Evolutionary conservation across 2,888 invertebrate species (phyloP), one percentile per base, ranked within the genome.

Genomic region (Entomobrya proxima): DNA sequence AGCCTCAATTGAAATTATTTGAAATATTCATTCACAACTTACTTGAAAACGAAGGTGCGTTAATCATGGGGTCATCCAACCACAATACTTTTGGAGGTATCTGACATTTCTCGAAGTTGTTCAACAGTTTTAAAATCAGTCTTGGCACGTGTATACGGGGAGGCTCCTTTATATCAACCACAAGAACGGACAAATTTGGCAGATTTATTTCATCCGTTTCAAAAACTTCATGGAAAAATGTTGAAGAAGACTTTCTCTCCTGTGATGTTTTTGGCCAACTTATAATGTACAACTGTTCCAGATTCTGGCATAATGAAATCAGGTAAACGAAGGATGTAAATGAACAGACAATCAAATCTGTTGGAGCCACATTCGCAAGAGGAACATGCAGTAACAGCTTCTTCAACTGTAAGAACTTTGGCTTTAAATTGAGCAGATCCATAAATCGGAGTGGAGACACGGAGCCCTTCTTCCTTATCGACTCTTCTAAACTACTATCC

Each of bases 61-160:
- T 82, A 24, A 89, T 61, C 27, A 88, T 47, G 4, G 89, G 89
- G 75, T 89, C 88, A 61, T 89, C 89, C n/a, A 89, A 24, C 89
- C 89, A 89, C 0, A 89, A 67, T 18, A 86, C 80, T 21, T 80
- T 83, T 21, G 87, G 83, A 11, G 58, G 40, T 15, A 55, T 84
- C 24, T 44, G 61, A 35, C 88, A 82, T 47, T 44, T 67, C 9
- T 82, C 82, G 30, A 89, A 72, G 52, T 86, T 88, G 3, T 72
- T 78, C 15, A 87, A 24, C 27, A 89, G 55, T 47, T 80, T 80
- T 2, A 75, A 35, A n/a, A 88, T 85, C 11, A 88, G 40, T 55
- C 80, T 58, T 9, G 87, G 86, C 67, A 87, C 75, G 50, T 85
- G 88, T 35, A 89, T 82, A 24, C 89, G 81, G 11, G 88, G 89